phyloP scores from a whole-genome alignment of 2,113 vertebrate species.

The human region GRCh38 chr7:95456501-95457000 shows the following conservation, averaged over 20 bases:
- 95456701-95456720: neutral
- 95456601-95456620: neutral
- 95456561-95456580: neutral
- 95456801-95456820: neutral
- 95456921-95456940: neutral
- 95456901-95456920: neutral
- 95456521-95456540: neutral
- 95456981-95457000: too few relatives aligned
- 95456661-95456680: neutral
- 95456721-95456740: neutral
- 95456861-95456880: neutral
- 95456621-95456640: neutral
- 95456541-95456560: neutral
- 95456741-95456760: too few relatives aligned
- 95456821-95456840: neutral
- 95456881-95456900: neutral
- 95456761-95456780: neutral
- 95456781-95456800: neutral
- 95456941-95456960: neutral
- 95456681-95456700: neutral
- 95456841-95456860: neutral
- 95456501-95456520: neutral
- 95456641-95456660: neutral
- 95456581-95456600: neutral
- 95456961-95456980: neutral